phyloP scores from a whole-genome alignment of 2,797 vertebrate species.

The Phoeniculus purpureus region DNA sequence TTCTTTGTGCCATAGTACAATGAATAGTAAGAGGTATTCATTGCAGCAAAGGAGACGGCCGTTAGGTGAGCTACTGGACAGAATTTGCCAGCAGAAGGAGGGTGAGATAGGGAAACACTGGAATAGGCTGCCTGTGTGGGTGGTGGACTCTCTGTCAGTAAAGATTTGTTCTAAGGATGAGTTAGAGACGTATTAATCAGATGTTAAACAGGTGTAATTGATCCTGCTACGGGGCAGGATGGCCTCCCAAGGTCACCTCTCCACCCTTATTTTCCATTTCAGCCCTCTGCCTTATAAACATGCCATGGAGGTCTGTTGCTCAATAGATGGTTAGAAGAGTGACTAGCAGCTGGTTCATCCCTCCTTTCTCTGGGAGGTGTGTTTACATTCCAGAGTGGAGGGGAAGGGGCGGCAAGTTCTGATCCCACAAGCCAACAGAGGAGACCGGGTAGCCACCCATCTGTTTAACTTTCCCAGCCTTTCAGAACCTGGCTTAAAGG shows the following conservation, averaged over 20 bases:
- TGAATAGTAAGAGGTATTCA: neutral
- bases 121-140: neutral
- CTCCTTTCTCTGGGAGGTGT: constrained; percentile 49
- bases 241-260: neutral
- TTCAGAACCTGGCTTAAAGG: neutral
- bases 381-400: constrained; percentile 68
- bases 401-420: constrained; percentile 51
- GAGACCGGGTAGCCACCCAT: constrained; percentile 43
- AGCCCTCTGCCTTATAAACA: constrained; percentile 39
- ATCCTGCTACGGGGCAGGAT: neutral
- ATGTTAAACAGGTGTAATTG: constrained; percentile 28
- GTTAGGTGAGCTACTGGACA: neutral
- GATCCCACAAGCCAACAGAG: constrained; percentile 31
- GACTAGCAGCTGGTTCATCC: constrained; percentile 58
- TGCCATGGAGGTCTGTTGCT: constrained; percentile 30
- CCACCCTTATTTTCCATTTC: constrained; percentile 54
- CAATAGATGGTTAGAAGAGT: constrained; percentile 33
- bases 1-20: neutral
- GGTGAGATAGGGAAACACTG: neutral
- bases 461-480: constrained; percentile 42
- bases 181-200: constrained; percentile 29
- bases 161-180: constrained; percentile 1
- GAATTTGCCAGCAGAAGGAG: neutral
- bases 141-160: neutral
- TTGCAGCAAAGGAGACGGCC: neutral